phyloP scores from a whole-genome alignment of 2,888 invertebrate genomes.

The Andrena chrysosceles region DNA sequence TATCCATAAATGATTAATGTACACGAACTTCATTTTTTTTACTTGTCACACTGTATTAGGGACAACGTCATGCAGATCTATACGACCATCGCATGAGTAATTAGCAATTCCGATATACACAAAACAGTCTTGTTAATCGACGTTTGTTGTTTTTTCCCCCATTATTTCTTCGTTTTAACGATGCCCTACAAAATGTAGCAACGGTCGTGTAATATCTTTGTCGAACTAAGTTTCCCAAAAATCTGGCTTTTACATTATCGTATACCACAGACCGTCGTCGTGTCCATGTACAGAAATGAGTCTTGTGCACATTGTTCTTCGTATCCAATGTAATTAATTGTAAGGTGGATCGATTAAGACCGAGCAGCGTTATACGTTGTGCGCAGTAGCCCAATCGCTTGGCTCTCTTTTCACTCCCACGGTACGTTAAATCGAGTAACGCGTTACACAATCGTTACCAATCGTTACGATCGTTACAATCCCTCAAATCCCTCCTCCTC shows the following conservation, averaged over 20 bases:
- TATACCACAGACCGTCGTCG: slow-evolving; percentile 49
- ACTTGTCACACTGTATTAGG: slow-evolving; percentile 55
- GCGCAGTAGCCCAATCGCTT: slow-evolving; percentile 42
- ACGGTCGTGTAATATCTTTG: slow-evolving; percentile 57
- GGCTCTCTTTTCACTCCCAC: slow-evolving; percentile 2
- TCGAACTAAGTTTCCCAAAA: slow-evolving; percentile 38
- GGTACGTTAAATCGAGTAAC: slow-evolving; percentile 7
- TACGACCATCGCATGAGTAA: slow-evolving; percentile 53
- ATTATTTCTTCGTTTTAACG: slow-evolving; percentile 37
- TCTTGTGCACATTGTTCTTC: slow-evolving; percentile 54
- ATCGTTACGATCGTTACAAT: no score
- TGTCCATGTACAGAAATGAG: slow-evolving; percentile 50
- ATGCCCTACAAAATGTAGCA: slow-evolving; percentile 50
- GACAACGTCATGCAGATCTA: slow-evolving; percentile 62
- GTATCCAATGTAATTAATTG: slow-evolving; percentile 38
- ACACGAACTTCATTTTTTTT: slow-evolving; percentile 57
- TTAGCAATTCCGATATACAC: slow-evolving; percentile 56
- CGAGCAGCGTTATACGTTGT: slow-evolving; percentile 52
- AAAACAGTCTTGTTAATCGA: slow-evolving; percentile 57
- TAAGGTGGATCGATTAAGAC: slow-evolving; percentile 43
- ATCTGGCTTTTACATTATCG: slow-evolving; percentile 39
- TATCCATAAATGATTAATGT: slow-evolving; percentile 70
- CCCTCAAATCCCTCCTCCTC: no score
- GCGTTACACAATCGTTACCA: slow-evolving; percentile 4
- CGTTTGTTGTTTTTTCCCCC: slow-evolving; percentile 40